phyloP scores from a whole-genome alignment of 2,888 invertebrate species.

The Saturnia pavonia region DNA sequence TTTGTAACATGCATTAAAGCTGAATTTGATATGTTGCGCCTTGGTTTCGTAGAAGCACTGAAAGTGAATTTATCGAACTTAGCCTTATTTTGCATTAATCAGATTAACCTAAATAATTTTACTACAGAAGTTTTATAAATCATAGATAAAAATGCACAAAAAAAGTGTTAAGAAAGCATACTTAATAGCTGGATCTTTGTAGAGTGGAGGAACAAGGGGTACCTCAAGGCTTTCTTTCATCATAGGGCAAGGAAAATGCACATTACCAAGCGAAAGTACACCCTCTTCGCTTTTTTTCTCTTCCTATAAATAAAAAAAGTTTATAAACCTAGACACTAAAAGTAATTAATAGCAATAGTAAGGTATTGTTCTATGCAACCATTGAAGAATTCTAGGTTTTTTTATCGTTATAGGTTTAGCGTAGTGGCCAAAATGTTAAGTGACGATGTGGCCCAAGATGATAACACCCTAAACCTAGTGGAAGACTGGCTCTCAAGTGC shows the following conservation, averaged over 20 bases:
- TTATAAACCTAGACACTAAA: too few species aligned
- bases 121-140: background rate
- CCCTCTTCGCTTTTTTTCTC: slow-evolving; percentile 35
- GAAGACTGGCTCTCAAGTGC: too few species aligned
- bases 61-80: background rate
- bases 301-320: slow-evolving; percentile 14
- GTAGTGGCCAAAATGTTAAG: too few species aligned
- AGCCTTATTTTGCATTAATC: background rate
- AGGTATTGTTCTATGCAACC: too few species aligned
- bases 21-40: slow-evolving; percentile 37
- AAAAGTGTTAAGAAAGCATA: slow-evolving; percentile 40
- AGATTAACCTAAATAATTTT: background rate
- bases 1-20: slow-evolving; percentile 32
- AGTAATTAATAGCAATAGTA: too few species aligned
- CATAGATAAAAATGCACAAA: too few species aligned
- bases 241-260: slow-evolving; percentile 60
- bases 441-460: too few species aligned
- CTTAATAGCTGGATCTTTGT: slow-evolving; percentile 52
- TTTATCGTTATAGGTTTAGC: too few species aligned
- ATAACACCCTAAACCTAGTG: too few species aligned
- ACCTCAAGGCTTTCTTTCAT: slow-evolving; percentile 49
- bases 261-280: slow-evolving; percentile 41
- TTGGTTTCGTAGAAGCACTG: slow-evolving; percentile 29
- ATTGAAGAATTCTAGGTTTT: too few species aligned
- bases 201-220: slow-evolving; percentile 53